These are phyloP conservation scores for Rhinopomastus cyanomelas DNA, from an alignment of 2,113 vertebrate species.

Conservation along the genomic window DNA sequence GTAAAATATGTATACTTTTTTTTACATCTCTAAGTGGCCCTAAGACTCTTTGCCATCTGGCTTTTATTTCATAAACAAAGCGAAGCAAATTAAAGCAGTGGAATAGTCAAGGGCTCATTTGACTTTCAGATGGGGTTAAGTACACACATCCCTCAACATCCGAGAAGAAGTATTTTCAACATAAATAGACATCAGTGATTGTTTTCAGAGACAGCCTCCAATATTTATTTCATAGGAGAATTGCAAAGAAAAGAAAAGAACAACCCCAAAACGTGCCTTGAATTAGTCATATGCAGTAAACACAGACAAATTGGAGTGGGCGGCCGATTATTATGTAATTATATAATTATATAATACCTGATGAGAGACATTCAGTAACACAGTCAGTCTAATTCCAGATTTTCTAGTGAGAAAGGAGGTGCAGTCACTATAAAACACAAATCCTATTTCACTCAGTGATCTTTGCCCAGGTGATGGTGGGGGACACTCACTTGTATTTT, in stretches of 20 bases:
- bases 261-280: background rate
- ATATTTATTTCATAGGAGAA: slow-evolving; percentile 14
- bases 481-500: background rate
- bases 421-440: background rate
- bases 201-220: background rate
- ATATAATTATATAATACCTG: background rate
- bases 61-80: slow-evolving; percentile 9
- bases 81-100: background rate
- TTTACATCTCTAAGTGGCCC: background rate
- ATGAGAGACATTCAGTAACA: background rate
- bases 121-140: slow-evolving; percentile 1
- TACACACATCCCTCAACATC: slow-evolving; percentile 21
- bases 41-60: background rate
- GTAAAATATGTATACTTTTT: background rate
- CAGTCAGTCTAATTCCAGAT: background rate
- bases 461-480: background rate
- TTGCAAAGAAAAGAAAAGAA: background rate
- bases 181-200: slow-evolving; percentile 23
- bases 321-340: background rate
- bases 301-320: background rate
- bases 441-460: background rate
- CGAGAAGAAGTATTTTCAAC: slow-evolving; percentile 34
- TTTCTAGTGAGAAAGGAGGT: background rate
- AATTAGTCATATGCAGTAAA: background rate
- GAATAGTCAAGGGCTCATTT: background rate